phyloP scores from a whole-genome alignment of 2,797 vertebrate genomes.

The Tokudaia muenninki region DNA sequence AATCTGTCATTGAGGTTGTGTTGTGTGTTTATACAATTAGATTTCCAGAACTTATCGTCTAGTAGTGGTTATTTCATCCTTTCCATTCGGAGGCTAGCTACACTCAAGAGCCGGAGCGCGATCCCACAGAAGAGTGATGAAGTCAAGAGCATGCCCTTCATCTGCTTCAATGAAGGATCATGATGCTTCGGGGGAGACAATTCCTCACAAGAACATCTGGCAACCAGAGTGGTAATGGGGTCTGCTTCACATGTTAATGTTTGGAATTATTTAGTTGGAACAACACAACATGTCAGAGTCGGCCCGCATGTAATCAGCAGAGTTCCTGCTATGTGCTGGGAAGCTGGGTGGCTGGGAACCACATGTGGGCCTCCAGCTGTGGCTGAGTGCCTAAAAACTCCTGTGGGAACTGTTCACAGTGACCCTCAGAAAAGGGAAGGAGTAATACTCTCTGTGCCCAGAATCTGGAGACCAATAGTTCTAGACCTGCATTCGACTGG shows the following conservation, averaged over 20 bases:
- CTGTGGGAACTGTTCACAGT: neutral
- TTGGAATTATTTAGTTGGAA: conserved; percentile 78
- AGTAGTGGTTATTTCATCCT: conserved; percentile 44
- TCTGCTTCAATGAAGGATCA: conserved; percentile 78
- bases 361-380: conserved; percentile 49
- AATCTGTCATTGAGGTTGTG: conserved; percentile 49
- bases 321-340: conserved; percentile 71
- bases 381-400: conserved; percentile 58
- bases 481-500: neutral
- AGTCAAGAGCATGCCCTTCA: conserved; percentile 66
- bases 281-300: conserved; percentile 75
- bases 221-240: conserved; percentile 68
- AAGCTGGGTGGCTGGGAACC: conserved; percentile 45
- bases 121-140: conserved; percentile 49
- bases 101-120: conserved; percentile 37
- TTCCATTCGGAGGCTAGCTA: conserved; percentile 27
- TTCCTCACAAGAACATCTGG: conserved; percentile 76
- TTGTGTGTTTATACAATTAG: conserved; percentile 45
- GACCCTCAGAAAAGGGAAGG: neutral
- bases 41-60: conserved; percentile 55
- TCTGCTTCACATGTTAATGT: conserved; percentile 70
- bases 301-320: conserved; percentile 69
- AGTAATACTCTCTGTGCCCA: neutral
- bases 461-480: neutral
- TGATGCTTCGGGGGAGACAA: conserved; percentile 1